Evolutionary conservation across 92 coral and sea anemone species (phyloP), one percentile per base, ranked within the genome.

Genomic region (Diadumene lineata): DNA sequence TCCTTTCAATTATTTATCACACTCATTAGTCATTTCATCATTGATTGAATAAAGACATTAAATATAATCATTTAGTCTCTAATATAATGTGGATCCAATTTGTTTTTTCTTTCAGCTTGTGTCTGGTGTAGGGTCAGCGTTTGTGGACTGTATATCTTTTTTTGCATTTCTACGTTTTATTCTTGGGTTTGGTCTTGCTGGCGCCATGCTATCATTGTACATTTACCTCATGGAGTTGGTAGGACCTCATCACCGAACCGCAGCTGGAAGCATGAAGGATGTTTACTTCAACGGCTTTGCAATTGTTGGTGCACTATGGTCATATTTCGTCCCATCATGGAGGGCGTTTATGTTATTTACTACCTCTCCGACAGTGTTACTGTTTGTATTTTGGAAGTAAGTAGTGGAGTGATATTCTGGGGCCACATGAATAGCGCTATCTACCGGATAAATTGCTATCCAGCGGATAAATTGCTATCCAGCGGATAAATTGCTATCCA

Each of bases 161-260:
- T 73, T 81, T 55, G 86, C 87, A 1, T 46, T 81, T 21, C 87
- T 86, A n/a, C 87, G 81, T 18, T 80, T 86, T 63, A 18, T 65
- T 26, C 70, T 81, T 13, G 86, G 86, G 0, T 81, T 81, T 48
- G 78, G 86, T 1, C 76, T 72, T 33, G 56, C 64, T 22, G 89
- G 89, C 25, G 66, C 43, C 34, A 85, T 72, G 80, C 73, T 85
- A 0, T 7, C 89, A 3, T 73, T 53, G 2, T 85, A 75, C 57
- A 77, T 85, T 10, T 79, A 66, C 60, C 58, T 60, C 34, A 60
- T 82, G 86, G 86, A 82, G 68, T 15, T 82, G 31, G 77, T 75
- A 31, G 86, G 86, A 2, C 86, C 86, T 10, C 32, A n/a, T 0
- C 46, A 21, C 51, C 46, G 86, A 18, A 82, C 81, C 24, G 81